Conservation (phyloP, 2,797 vertebrate genomes). For the Pogoniulus pusillus region DNA sequence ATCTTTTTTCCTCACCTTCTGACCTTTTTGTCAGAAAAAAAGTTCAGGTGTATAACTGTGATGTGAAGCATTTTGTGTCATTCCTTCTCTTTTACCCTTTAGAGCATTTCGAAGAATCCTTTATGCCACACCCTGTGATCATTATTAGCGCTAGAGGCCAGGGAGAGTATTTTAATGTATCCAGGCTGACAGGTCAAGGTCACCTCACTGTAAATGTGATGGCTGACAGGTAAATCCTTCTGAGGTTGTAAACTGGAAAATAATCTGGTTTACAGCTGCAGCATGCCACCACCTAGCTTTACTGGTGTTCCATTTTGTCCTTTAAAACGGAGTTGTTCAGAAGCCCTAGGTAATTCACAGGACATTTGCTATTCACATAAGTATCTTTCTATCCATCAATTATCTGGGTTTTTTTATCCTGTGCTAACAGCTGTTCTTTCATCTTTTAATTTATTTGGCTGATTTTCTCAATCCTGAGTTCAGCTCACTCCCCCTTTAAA, state of each 20-base stretch:
- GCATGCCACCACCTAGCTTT: constrained; percentile 55
- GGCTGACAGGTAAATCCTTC: constrained; percentile 27
- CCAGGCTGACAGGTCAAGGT: constrained; percentile 30
- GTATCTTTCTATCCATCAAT: neutral
- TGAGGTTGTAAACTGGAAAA: neutral
- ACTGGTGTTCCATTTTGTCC: neutral
- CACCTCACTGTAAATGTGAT: neutral
- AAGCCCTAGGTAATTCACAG: neutral
- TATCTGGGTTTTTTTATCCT: neutral
- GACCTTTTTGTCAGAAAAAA: constrained; percentile 36
- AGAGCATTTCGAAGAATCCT: constrained; percentile 12
- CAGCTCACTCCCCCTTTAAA: neutral
- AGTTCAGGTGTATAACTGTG: neutral
- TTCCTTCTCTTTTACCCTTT: constrained; percentile 42
- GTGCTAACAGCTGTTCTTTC: neutral
- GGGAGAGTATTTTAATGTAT: constrained; percentile 38
- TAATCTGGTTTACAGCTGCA: constrained; percentile 16
- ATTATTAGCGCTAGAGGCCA: constrained; percentile 45
- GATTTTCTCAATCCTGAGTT: neutral
- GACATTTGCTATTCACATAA: neutral
- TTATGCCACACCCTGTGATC: constrained; percentile 21
- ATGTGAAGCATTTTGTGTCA: constrained; percentile 30
- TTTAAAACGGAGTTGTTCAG: neutral
- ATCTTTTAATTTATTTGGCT: neutral
- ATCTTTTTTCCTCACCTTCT: constrained; percentile 24